These are phyloP conservation scores for Apostichopus parvimensis DNA, from an alignment of 35 echinoderm and acorn worm genomes.

Conservation along the genomic window DNA sequence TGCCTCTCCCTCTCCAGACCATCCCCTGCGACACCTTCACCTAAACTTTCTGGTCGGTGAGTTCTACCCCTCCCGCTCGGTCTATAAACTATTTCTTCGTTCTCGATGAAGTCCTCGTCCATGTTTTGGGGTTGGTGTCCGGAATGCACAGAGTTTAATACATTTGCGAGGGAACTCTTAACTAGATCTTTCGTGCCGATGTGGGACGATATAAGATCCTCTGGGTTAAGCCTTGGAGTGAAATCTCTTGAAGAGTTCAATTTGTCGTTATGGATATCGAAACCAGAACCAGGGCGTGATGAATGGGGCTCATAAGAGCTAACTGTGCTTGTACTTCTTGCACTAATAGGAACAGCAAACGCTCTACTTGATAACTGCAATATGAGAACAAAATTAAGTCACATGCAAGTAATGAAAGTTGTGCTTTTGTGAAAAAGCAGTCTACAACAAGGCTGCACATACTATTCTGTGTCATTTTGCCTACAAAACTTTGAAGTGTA, in stretches of 20 bases:
- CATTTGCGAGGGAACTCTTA: constrained; percentile 24
- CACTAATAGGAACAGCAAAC: constrained; percentile 85
- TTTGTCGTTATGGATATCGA: constrained; percentile 31
- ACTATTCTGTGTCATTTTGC: too few species aligned
- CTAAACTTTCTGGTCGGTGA: not conserved
- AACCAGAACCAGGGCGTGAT: constrained; percentile 19
- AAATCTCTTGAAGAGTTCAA: constrained; percentile 36
- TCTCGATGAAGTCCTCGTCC: constrained; percentile 43
- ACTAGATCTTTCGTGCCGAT: constrained; percentile 46
- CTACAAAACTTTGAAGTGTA: too few species aligned
- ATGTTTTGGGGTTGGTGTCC: not conserved
- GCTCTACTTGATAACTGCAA: constrained; percentile 82
- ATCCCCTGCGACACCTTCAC: not conserved
- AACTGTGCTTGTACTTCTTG: constrained; percentile 85
- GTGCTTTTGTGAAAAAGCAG: too few species aligned
- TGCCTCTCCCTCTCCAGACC: not conserved
- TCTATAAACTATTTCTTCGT: constrained; percentile 46
- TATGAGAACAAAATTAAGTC: constrained; percentile 14
- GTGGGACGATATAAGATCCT: constrained; percentile 29
- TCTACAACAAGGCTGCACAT: too few species aligned
- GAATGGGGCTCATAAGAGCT: constrained; percentile 71
- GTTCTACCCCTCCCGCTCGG: not conserved
- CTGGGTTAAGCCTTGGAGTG: constrained; percentile 12
- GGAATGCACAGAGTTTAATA: constrained; percentile 41
- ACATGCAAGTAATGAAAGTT: too few species aligned